Evolutionary conservation across 1,140 invertebrate species (phyloP), one percentile per base, ranked within the genome.

Genomic region (Papilio machaon): DNA sequence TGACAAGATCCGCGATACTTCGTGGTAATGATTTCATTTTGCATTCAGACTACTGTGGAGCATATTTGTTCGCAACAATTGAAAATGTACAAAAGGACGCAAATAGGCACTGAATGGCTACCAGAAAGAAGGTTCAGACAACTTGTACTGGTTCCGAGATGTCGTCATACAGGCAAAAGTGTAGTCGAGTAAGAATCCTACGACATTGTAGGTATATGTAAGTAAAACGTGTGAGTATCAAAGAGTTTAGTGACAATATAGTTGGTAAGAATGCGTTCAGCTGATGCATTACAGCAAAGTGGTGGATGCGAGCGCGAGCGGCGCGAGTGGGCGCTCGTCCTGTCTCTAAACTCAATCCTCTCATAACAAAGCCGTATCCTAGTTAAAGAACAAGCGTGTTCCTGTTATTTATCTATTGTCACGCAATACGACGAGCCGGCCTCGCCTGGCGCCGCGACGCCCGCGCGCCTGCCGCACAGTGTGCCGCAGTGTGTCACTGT

Each of bases 381-480:
- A 76, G 74, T 76, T 76, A 76, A 77, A 52, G 75, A 77, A 77
- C 75, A 58, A 77, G 75, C 75, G 75, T 77, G 47, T 58, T 77
- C 75, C 75, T 77, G 75, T 77, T 58, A 77, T 77, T 77, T 77
- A 77, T 77, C 75, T 77, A 77, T 77, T 77, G 75, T 77, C 75
- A 77, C 75, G 75, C 75, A 77, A 77, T 77, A 52, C 75, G 74
- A 49, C 8, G 74, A 76, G 74, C 74, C 49, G 64, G 30, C 64
- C 35, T 81, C 74, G 80, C 35, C 35, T 81, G 73, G 74, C 80
- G 49, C 30, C 58, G 60, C 58, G 77, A 79, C 54, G 77, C 54
- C 54, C 23, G 58, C 58, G 52, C 52, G 52, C 10, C 47, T 52
- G 49, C 15, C 13, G 6, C 74, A 49, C 76, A 9, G 54, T 11